Percentiles rank a stretch among this genome's conserved stretches.
Evolutionary conservation across 2,113 vertebrate species (phyloP).

Genomic region (Callospermophilus lateralis): DNA sequence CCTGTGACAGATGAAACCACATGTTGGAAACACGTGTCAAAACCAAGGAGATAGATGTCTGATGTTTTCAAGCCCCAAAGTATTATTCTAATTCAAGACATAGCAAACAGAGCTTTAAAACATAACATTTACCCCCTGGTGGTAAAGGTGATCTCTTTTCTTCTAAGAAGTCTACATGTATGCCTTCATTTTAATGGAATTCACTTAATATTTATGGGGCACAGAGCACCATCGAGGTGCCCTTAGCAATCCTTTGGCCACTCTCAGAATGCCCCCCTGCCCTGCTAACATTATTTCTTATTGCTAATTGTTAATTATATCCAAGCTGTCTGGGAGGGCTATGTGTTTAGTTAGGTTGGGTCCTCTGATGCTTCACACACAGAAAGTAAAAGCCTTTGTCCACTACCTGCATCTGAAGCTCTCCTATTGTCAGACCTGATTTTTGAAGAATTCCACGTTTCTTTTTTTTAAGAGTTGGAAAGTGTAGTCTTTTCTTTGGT

Average conservation of each 20-base stretch:
- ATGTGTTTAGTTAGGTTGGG: neutral
- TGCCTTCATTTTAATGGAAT: conserved; percentile 57
- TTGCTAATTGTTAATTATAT: conserved; percentile 41
- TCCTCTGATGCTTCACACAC: conserved; percentile 1
- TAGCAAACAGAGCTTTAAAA: conserved; percentile 76
- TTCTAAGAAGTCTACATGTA: conserved; percentile 11
- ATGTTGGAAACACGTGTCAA: neutral
- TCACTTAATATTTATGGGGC: conserved; percentile 55
- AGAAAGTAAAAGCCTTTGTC: conserved; percentile 44
- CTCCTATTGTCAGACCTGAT: conserved; percentile 72
- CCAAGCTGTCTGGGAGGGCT: neutral
- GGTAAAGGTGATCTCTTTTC: conserved; percentile 34
- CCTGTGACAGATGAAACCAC: conserved; percentile 46
- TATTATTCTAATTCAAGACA: conserved; percentile 66
- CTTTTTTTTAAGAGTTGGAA: conserved; percentile 71
- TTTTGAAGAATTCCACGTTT: conserved; percentile 68
- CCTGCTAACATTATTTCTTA: conserved; percentile 29
- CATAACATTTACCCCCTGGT: conserved; percentile 59
- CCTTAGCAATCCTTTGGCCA: neutral
- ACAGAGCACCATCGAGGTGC: neutral
- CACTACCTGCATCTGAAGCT: conserved; percentile 81
- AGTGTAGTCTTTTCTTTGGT: conserved; percentile 76
- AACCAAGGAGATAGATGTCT: neutral
- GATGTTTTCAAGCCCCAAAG: conserved; percentile 23
- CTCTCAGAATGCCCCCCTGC: neutral